Evolutionary conservation across 35 echinoderm and acorn worm species (phyloP).

Genomic region (Chiridota heheva): DNA sequence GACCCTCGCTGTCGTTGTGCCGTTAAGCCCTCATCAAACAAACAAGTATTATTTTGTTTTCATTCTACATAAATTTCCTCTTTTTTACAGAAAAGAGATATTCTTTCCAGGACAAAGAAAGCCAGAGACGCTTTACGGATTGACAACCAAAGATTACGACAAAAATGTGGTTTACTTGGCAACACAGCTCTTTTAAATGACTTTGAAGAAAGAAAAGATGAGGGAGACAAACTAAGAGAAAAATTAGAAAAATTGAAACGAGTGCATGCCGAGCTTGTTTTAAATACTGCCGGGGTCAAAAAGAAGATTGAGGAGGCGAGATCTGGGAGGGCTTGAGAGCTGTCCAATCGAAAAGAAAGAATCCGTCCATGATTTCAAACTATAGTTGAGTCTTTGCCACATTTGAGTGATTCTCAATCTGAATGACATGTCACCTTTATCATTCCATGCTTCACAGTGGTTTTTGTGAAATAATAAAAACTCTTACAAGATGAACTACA

Average conservation of each 20-base stretch:
- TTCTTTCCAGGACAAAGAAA: constrained; percentile 90
- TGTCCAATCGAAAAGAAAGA: too few relatives aligned
- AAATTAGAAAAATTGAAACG: constrained; percentile 78
- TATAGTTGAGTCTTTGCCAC: too few relatives aligned
- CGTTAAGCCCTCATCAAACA: too few relatives aligned
- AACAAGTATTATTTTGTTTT: background rate
- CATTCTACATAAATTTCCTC: background rate
- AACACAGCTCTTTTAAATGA: constrained; percentile 73
- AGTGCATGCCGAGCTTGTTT: constrained; percentile 79
- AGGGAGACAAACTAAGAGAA: constrained; percentile 70
- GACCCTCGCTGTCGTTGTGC: too few relatives aligned
- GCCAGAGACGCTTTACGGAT: constrained; percentile 83
- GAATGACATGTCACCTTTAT: background rate
- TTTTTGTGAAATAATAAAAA: too few relatives aligned
- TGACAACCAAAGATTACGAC: constrained; percentile 81
- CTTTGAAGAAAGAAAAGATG: constrained; percentile 97
- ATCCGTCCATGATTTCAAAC: too few relatives aligned
- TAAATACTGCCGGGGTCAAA: constrained; percentile 71
- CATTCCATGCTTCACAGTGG: too few relatives aligned
- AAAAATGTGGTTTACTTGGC: constrained; percentile 82
- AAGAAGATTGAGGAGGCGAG: constrained; percentile 88
- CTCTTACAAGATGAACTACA: too few relatives aligned
- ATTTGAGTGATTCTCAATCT: background rate
- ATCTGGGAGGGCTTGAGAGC: constrained; percentile 14
- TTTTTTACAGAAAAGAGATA: constrained; percentile 77